Evolutionary conservation across 2,888 invertebrate species (phyloP).

Genomic region (Eretmocerus hayati): DNA sequence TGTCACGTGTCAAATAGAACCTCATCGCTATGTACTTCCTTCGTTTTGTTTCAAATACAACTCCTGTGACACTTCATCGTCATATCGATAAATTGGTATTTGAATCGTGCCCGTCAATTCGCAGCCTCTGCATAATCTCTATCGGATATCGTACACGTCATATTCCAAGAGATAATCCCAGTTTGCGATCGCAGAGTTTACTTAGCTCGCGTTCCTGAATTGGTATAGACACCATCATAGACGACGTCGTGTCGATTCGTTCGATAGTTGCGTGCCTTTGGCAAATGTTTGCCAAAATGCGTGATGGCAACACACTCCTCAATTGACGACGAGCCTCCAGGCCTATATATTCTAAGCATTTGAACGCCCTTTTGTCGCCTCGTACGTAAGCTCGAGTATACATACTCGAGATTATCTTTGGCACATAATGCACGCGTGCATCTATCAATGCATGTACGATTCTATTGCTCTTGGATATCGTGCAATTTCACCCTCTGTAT

Average conservation of each 20-base stretch:
- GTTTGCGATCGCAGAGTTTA: slow-evolving; percentile 24
- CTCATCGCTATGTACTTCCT: too few relatives aligned
- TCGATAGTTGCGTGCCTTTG: slow-evolving; percentile 28
- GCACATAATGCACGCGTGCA: too few relatives aligned
- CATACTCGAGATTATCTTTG: neutral
- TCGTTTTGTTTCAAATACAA: slow-evolving; percentile 10
- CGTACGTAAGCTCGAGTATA: neutral
- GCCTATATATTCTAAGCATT: too few relatives aligned
- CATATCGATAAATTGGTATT: slow-evolving; percentile 20
- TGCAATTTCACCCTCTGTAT: too few relatives aligned
- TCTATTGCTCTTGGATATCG: too few relatives aligned
- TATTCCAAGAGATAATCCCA: slow-evolving; percentile 25
- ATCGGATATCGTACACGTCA: slow-evolving; percentile 9
- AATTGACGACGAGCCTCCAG: too few relatives aligned
- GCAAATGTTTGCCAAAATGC: slow-evolving; percentile 32
- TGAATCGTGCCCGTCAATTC: neutral
- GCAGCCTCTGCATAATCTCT: slow-evolving; percentile 5
- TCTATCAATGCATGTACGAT: too few relatives aligned
- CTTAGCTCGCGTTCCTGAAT: slow-evolving; percentile 21
- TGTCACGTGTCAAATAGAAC: too few relatives aligned
- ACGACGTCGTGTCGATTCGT: too few relatives aligned
- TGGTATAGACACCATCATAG: too few relatives aligned
- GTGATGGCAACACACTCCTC: too few relatives aligned
- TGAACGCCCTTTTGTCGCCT: too few relatives aligned
- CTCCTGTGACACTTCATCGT: neutral